Percentiles rank a stretch among this genome's conserved stretches.
These are phyloP conservation scores for Trigoniulus corallinus DNA, from an alignment of 1,140 invertebrate genomes.

Conservation along the genomic window DNA sequence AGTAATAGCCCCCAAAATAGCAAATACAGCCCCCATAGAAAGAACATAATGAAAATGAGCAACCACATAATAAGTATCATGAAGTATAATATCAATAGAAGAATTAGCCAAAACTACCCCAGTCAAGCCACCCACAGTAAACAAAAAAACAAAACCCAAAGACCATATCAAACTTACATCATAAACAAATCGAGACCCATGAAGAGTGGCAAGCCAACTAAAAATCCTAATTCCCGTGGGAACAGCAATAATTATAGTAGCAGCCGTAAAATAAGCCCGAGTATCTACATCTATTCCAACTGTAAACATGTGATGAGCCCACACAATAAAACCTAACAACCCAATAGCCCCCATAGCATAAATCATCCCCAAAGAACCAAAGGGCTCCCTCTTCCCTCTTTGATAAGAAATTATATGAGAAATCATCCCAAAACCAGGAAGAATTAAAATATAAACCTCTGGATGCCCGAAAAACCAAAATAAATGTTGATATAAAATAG, in stretches of 20 bases:
- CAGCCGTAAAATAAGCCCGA: slow-evolving; percentile 50
- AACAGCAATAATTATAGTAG: slow-evolving; percentile 46
- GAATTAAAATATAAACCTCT: slow-evolving; percentile 51
- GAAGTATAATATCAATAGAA: slow-evolving; percentile 46
- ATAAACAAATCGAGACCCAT: slow-evolving; percentile 30
- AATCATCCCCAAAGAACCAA: slow-evolving; percentile 15
- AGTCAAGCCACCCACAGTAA: slow-evolving; percentile 29
- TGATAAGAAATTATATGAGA: slow-evolving; percentile 12
- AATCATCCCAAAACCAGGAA: slow-evolving; percentile 22
- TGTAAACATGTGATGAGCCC: slow-evolving; percentile 26
- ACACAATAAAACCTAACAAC: slow-evolving; percentile 23
- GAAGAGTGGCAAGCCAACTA: slow-evolving; percentile 26
- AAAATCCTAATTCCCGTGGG: slow-evolving; percentile 44
- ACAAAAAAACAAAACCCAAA: slow-evolving; percentile 52
- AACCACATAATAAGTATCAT: slow-evolving; percentile 60
- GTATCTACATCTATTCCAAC: slow-evolving; percentile 53
- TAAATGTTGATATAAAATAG: slow-evolving; percentile 48
- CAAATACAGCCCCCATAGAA: slow-evolving; percentile 39
- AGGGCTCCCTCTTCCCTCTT: slow-evolving; percentile 11
- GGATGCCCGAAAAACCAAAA: slow-evolving; percentile 34
- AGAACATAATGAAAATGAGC: slow-evolving; percentile 50
- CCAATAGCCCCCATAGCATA: slow-evolving; percentile 20
- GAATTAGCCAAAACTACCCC: slow-evolving; percentile 46
- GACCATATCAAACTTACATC: slow-evolving; percentile 38
- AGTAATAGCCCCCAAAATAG: slow-evolving; percentile 46